Conservation (phyloP, 1,140 invertebrate species). For the Solenopsis invicta region DNA sequence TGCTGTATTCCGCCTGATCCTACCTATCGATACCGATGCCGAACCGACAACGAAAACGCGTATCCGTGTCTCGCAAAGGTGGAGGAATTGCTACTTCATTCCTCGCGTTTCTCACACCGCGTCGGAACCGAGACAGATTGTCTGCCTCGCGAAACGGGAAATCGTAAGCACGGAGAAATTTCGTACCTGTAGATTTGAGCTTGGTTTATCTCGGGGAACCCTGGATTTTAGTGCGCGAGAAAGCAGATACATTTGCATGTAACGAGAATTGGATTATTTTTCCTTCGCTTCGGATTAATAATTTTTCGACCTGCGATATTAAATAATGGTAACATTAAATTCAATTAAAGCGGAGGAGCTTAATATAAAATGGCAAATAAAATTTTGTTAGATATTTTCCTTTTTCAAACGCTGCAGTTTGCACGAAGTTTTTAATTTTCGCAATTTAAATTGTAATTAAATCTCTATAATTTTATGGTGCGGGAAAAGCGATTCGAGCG, state of each 20-base stretch:
- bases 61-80: conserved; percentile 51
- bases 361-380: conserved; percentile 10
- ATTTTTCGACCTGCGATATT: conserved; percentile 10
- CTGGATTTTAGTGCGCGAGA: conserved; percentile 13
- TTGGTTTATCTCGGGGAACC: conserved; percentile 24
- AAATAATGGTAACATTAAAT: conserved; percentile 5
- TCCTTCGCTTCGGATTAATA: background rate
- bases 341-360: background rate
- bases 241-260: conserved; percentile 9
- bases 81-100: conserved; percentile 52
- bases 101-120: conserved; percentile 47
- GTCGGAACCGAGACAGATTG: conserved; percentile 47
- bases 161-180: conserved; percentile 48
- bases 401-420: background rate
- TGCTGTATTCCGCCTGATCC: conserved; percentile 62
- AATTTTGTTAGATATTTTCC: background rate
- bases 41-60: conserved; percentile 46
- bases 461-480: background rate
- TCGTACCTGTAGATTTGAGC: conserved; percentile 51
- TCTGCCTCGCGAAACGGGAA: conserved; percentile 22
- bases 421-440: background rate
- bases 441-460: background rate
- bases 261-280: background rate
- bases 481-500: background rate
- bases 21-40: conserved; percentile 51